These are phyloP conservation scores for Synanthedon tipuliformis DNA, from an alignment of 2,888 invertebrate genomes.

Conservation along the genomic window DNA sequence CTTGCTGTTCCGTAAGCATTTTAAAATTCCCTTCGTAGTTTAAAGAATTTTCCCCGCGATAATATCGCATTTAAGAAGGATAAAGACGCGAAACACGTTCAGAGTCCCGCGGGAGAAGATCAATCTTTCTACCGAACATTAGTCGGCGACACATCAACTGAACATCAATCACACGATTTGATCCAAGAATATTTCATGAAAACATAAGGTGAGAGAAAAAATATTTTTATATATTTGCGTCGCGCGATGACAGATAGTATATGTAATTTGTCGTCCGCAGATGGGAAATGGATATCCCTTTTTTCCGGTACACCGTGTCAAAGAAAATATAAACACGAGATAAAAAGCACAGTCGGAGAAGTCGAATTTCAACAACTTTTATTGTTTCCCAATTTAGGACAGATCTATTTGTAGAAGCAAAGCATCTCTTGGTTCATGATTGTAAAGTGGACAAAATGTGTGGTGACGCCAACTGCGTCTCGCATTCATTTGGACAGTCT, in stretches of 20 bases:
- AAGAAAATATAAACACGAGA: neutral
- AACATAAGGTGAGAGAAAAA: constrained; percentile 37
- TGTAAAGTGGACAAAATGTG: no score
- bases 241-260: constrained; percentile 27
- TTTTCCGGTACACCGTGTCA: neutral
- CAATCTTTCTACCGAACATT: constrained; percentile 44
- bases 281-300: constrained; percentile 21
- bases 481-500: no score
- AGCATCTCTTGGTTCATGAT: no score
- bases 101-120: constrained; percentile 32
- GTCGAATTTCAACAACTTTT: no score
- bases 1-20: neutral
- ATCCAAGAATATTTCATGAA: constrained; percentile 25
- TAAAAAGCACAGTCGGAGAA: no score
- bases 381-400: no score
- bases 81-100: constrained; percentile 21
- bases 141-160: constrained; percentile 42
- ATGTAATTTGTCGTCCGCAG: constrained; percentile 32
- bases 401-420: no score
- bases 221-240: constrained; percentile 2
- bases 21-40: neutral
- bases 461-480: no score
- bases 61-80: constrained; percentile 18
- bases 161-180: constrained; percentile 51
- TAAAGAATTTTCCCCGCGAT: neutral